Percentiles rank a stretch among this genome's conserved stretches.
Conservation (phyloP, 2,797 vertebrate species). For the Rhinogobio ventralis region DNA sequence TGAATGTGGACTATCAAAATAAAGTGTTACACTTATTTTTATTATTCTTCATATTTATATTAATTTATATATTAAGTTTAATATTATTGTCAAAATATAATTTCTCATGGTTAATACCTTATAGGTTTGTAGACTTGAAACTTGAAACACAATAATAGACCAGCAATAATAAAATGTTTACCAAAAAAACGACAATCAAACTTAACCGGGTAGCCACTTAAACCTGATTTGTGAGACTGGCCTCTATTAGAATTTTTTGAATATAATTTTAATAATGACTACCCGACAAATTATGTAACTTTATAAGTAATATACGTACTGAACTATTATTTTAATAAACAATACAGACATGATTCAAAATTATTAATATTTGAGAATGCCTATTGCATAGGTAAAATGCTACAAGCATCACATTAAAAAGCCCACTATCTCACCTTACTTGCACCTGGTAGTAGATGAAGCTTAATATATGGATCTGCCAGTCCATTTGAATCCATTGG, state of each 20-base stretch:
- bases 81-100: neutral
- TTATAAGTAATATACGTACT: neutral
- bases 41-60: neutral
- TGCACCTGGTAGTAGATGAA: constrained; percentile 94
- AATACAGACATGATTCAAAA: neutral
- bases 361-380: neutral
- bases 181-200: neutral
- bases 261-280: neutral
- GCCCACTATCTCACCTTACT: constrained; percentile 86
- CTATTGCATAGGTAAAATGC: neutral
- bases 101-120: neutral
- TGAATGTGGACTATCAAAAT: neutral
- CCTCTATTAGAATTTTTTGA: neutral
- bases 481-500: constrained; percentile 98
- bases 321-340: neutral
- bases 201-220: neutral
- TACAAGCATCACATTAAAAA: constrained; percentile 1
- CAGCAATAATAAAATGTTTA: neutral
- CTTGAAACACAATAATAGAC: neutral
- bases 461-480: constrained; percentile 95
- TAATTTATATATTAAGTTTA: neutral
- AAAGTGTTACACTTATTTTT: neutral
- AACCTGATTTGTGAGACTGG: neutral
- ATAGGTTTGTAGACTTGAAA: neutral
- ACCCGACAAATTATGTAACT: neutral